These are phyloP conservation scores for Jordanella pulchra DNA, from an alignment of 2,797 vertebrate species.

Conservation along the genomic window DNA sequence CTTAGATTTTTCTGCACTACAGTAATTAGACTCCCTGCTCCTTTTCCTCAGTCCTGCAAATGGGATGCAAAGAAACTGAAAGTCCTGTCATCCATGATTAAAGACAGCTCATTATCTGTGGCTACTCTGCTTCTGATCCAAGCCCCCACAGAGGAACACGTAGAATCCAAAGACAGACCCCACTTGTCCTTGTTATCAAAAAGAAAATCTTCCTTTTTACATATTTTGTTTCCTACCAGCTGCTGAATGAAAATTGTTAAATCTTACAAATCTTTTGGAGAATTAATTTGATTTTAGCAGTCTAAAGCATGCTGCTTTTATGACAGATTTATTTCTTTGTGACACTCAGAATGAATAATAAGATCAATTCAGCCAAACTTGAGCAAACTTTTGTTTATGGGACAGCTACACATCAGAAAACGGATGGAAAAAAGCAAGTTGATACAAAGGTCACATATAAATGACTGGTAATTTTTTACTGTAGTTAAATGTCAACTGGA, in stretches of 20 bases:
- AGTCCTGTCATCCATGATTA: slow-evolving; percentile 95
- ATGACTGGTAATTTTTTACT: background rate
- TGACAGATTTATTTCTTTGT: background rate
- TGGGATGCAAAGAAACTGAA: slow-evolving; percentile 94
- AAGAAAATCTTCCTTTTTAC: slow-evolving; percentile 42
- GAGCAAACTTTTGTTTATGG: background rate
- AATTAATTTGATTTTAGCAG: background rate
- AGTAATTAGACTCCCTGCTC: slow-evolving; percentile 93
- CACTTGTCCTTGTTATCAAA: slow-evolving; percentile 49
- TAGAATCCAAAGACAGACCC: slow-evolving; percentile 50
- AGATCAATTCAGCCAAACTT: background rate
- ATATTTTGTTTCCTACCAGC: slow-evolving; percentile 33
- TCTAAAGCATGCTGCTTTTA: background rate
- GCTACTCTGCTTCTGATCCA: slow-evolving; percentile 92
- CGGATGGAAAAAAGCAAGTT: background rate
- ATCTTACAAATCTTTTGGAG: slow-evolving; percentile 13
- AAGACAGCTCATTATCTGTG: slow-evolving; percentile 97
- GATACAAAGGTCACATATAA: background rate
- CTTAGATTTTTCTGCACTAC: slow-evolving; percentile 81
- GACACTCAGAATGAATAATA: background rate
- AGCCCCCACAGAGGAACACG: slow-evolving; percentile 73
- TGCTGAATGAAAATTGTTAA: slow-evolving; percentile 16
- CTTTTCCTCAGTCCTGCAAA: slow-evolving; percentile 87
- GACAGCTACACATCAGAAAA: no score
- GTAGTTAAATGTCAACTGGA: background rate